These are phyloP conservation scores for Calliopsis andreniformis DNA, from an alignment of 1,140 invertebrate species.

Conservation along the genomic window DNA sequence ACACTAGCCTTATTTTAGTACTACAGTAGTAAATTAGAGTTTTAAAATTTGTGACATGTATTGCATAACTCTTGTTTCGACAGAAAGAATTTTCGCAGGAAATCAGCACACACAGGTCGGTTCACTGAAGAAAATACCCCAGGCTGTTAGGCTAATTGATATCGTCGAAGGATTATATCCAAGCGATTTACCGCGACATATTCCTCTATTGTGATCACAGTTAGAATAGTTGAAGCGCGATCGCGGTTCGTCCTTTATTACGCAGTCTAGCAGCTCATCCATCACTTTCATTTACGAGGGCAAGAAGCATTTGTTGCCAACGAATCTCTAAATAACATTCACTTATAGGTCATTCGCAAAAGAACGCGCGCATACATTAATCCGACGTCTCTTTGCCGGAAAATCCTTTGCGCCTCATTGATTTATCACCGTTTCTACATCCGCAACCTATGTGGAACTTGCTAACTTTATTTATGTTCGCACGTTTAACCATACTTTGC, in stretches of 20 bases:
- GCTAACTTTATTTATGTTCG: slow-evolving; percentile 20
- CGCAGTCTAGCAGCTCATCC: slow-evolving; percentile 32
- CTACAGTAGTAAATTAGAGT: neutral
- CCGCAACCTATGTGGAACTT: slow-evolving; percentile 5
- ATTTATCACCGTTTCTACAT: slow-evolving; percentile 46
- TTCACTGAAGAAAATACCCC: slow-evolving; percentile 12
- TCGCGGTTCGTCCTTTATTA: slow-evolving; percentile 42
- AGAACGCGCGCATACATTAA: slow-evolving; percentile 6
- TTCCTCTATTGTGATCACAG: slow-evolving; percentile 37
- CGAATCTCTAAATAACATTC: slow-evolving; percentile 19
- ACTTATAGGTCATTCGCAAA: neutral
- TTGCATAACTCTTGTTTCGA: neutral
- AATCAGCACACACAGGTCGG: neutral
- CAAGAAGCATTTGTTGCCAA: slow-evolving; percentile 43
- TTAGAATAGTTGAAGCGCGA: slow-evolving; percentile 11
- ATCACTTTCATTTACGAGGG: slow-evolving; percentile 55
- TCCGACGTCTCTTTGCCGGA: slow-evolving; percentile 20
- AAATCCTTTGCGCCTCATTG: slow-evolving; percentile 10
- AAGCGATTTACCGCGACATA: slow-evolving; percentile 44
- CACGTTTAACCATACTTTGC: neutral
- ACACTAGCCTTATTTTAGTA: no score
- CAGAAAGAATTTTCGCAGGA: neutral
- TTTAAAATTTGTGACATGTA: slow-evolving; percentile 8
- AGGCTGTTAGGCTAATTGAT: slow-evolving; percentile 32
- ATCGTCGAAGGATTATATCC: neutral